phyloP scores from a whole-genome alignment of 2,797 vertebrate genomes.

The Apodemus agrarius region DNA sequence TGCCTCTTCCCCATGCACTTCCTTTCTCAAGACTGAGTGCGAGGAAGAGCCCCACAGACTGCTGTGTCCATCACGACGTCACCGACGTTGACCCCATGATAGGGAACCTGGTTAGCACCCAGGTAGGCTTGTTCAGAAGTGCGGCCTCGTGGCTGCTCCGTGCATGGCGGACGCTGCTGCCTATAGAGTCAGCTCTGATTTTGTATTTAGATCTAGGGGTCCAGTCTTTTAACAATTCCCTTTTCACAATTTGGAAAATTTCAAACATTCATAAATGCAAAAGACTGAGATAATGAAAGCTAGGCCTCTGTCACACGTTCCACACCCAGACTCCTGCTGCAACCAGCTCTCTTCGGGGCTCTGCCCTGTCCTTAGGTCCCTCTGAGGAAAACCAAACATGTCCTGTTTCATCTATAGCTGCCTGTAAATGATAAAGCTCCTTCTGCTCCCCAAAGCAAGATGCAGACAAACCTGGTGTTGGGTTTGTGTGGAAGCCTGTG shows the following conservation, averaged over 20 bases:
- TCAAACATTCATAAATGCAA: neutral
- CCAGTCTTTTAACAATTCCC: neutral
- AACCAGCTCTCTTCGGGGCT: neutral
- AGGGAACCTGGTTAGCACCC: neutral
- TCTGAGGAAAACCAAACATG: neutral
- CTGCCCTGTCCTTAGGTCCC: neutral
- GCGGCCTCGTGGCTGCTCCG: accelerated
- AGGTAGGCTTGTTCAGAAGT: too few species aligned
- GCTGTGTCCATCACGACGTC: neutral
- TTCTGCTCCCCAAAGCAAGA: neutral
- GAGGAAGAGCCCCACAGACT: neutral
- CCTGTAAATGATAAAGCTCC: neutral
- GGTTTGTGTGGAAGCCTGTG: neutral
- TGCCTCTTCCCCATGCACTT: neutral
- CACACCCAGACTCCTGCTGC: neutral
- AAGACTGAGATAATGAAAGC: neutral
- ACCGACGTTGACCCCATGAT: neutral
- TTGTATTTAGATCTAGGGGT: neutral
- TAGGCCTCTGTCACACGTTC: neutral
- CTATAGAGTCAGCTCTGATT: neutral
- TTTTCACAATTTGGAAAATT: neutral
- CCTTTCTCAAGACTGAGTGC: neutral
- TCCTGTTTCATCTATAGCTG: neutral
- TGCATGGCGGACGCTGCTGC: too few species aligned
- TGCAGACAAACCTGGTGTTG: neutral